Conservation (phyloP, 2,113 vertebrate genomes). For the Stegastes partitus region DNA sequence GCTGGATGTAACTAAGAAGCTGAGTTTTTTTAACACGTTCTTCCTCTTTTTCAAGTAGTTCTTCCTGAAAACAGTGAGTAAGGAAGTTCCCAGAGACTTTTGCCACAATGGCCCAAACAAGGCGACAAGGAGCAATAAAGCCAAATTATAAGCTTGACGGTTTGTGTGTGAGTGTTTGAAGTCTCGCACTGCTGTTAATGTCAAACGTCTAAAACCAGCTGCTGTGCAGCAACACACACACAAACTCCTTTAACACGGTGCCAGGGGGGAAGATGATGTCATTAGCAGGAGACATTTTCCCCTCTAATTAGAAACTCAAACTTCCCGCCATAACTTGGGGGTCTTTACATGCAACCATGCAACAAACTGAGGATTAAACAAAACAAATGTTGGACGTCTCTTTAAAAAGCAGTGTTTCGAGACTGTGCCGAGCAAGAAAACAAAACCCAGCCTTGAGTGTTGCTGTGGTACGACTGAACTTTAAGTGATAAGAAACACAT, state of each 20-base stretch:
- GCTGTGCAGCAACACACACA: constrained; percentile 51
- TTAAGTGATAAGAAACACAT: constrained; percentile 70
- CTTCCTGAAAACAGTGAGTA: constrained; percentile 42
- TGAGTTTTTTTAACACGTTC: constrained; percentile 19
- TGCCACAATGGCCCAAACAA: constrained; percentile 52
- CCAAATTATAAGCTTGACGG: constrained; percentile 73
- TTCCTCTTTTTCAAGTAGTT: constrained; percentile 52
- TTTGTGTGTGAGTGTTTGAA: constrained; percentile 67
- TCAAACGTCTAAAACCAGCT: constrained; percentile 80
- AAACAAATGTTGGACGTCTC: constrained; percentile 66
- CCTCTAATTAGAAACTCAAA: constrained; percentile 84
- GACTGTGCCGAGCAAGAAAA: constrained; percentile 31
- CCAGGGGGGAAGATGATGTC: constrained; percentile 80
- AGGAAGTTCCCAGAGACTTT: constrained; percentile 67
- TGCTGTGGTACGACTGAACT: constrained; percentile 30
- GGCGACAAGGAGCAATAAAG: constrained; percentile 71
- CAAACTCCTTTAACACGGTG: constrained; percentile 33
- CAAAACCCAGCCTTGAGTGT: constrained; percentile 30
- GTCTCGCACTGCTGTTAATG: constrained; percentile 60
- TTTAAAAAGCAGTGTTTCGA: constrained; percentile 44
- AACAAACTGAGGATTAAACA: constrained; percentile 61
- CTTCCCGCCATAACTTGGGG: constrained; percentile 68
- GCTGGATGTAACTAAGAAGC: constrained; percentile 16
- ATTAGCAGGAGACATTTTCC: constrained; percentile 67
- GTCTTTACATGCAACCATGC: constrained; percentile 59